These are phyloP conservation scores for Erpobdella octoculata DNA, from an alignment of 2,888 invertebrate species.

Conservation along the genomic window DNA sequence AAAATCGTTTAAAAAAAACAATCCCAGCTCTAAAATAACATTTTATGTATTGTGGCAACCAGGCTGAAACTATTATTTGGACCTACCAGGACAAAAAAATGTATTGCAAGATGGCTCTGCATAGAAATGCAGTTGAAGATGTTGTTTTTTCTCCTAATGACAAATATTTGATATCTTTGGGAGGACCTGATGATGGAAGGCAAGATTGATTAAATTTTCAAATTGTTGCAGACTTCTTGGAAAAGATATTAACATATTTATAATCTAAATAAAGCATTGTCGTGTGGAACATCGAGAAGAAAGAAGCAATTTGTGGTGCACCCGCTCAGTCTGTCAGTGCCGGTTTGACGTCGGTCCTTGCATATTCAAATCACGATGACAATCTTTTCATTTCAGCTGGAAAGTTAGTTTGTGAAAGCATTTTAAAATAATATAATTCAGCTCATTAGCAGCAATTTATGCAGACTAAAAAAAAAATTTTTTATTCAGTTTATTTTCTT, in stretches of 20 bases:
- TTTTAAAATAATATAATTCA: too few relatives aligned
- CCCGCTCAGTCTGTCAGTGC: constrained; percentile 63
- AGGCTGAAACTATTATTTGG: constrained; percentile 76
- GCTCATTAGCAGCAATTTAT: too few relatives aligned
- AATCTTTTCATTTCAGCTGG: constrained; percentile 52
- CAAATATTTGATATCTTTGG: constrained; percentile 72
- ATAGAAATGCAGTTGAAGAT: constrained; percentile 79
- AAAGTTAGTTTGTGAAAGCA: constrained; percentile 49
- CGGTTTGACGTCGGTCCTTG: constrained; percentile 63
- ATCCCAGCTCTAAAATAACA: too few relatives aligned
- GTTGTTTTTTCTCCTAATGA: constrained; percentile 75
- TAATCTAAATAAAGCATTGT: constrained; percentile 53
- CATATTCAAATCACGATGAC: constrained; percentile 47
- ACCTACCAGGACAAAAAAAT: constrained; percentile 63
- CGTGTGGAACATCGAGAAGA: constrained; percentile 68
- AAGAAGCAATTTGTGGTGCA: constrained; percentile 59
- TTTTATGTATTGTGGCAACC: too few relatives aligned
- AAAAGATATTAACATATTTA: neutral
- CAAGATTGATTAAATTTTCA: constrained; percentile 35
- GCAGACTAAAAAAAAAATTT: too few relatives aligned
- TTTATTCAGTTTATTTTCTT: too few relatives aligned
- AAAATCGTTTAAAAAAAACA: too few relatives aligned
- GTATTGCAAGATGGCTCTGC: constrained; percentile 68
- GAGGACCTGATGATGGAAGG: constrained; percentile 77
- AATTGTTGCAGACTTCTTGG: neutral